Conservation (phyloP, 2,888 invertebrate genomes). For the Tachina fera region DNA sequence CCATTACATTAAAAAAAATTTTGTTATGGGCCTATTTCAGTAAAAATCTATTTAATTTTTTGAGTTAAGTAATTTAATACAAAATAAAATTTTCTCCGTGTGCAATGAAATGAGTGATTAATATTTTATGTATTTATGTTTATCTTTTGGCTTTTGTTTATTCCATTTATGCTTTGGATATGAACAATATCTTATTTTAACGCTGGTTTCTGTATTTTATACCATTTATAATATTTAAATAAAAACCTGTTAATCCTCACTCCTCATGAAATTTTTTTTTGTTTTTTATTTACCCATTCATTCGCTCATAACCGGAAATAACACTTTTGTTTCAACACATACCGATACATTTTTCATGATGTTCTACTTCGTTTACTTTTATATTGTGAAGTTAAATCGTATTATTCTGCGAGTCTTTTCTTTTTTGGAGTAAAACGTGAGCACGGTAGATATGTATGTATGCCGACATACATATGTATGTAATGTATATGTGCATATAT, state of each 20-base stretch:
- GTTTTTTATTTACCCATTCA: conserved; percentile 40
- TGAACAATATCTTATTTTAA: conserved; percentile 10
- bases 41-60: too few relatives aligned
- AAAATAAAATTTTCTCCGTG: background rate
- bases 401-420: background rate
- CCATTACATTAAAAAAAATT: too few relatives aligned
- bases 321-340: conserved; percentile 69
- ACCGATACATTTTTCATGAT: conserved; percentile 56
- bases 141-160: conserved; percentile 7
- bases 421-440: conserved; percentile 13
- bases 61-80: too few relatives aligned
- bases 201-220: background rate
- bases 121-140: conserved; percentile 9
- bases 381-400: conserved; percentile 34
- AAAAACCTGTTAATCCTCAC: conserved; percentile 63
- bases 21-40: too few relatives aligned
- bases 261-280: conserved; percentile 52
- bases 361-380: conserved; percentile 43
- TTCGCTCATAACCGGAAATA: conserved; percentile 67
- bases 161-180: conserved; percentile 14
- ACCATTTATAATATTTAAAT: conserved; percentile 47
- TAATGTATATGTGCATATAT: too few relatives aligned
- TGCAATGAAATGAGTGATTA: background rate
- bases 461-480: too few relatives aligned
- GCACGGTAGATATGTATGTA: background rate